Percentiles rank a stretch among this genome's conserved stretches.
phyloP scores from a whole-genome alignment of 2,797 vertebrate genomes.

The Sebastes baramenuke region DNA sequence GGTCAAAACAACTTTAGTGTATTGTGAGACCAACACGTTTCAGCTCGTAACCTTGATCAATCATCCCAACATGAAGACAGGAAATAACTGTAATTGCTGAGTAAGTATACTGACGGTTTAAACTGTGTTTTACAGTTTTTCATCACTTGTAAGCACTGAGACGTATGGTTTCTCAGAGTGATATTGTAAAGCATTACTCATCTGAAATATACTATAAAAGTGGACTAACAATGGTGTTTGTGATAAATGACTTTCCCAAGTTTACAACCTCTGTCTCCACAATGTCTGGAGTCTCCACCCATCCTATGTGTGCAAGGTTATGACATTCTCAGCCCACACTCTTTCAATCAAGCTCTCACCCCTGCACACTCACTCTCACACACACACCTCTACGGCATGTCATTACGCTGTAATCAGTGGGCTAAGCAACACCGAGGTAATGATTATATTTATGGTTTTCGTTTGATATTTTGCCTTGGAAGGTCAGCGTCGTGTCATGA shows the following conservation, averaged over 20 bases:
- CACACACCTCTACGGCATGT: conserved; percentile 17
- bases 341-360: conserved; percentile 53
- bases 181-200: conserved; percentile 53
- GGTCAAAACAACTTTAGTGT: not conserved
- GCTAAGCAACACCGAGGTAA: not conserved
- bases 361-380: conserved; percentile 25
- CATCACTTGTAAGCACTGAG: not conserved
- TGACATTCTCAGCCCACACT: conserved; percentile 64
- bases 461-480: not conserved
- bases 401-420: conserved; percentile 50
- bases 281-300: conserved; percentile 77
- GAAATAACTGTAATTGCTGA: not conserved
- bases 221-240: conserved; percentile 31
- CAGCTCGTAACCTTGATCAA: not conserved
- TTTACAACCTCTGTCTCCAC: conserved; percentile 77
- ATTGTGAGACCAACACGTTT: not conserved
- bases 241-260: conserved; percentile 53
- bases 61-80: not conserved
- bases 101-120: not conserved
- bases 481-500: conserved; percentile 21
- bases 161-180: not conserved
- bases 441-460: conserved; percentile 51
- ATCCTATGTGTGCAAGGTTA: conserved; percentile 65
- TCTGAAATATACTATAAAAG: conserved; percentile 37
- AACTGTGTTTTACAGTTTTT: not conserved